phyloP scores from a whole-genome alignment of 2,797 vertebrate species.

The Hyperoplus immaculatus region DNA sequence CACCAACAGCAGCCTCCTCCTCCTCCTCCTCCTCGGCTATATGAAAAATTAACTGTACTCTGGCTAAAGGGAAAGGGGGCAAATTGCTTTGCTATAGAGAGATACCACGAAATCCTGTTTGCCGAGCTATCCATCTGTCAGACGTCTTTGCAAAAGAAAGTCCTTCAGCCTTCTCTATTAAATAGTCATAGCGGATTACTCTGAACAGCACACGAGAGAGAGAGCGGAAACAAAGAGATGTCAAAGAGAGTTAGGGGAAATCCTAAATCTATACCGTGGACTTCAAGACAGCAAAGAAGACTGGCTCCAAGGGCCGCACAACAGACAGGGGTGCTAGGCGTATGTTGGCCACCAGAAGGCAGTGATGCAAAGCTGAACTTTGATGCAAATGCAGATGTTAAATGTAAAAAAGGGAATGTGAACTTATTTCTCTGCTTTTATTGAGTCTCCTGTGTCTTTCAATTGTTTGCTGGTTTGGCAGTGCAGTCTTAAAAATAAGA shows the following conservation, averaged over 20 bases:
- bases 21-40: slow-evolving; percentile 22
- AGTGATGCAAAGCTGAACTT: slow-evolving; percentile 14
- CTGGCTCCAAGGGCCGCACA: slow-evolving; percentile 31
- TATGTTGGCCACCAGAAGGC: slow-evolving; percentile 78
- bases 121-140: slow-evolving; percentile 82
- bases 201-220: slow-evolving; percentile 52
- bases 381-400: not conserved
- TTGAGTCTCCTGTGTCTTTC: too few species aligned
- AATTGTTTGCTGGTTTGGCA: too few species aligned
- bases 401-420: too few species aligned
- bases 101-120: slow-evolving; percentile 83
- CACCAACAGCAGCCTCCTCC: slow-evolving; percentile 71
- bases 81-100: slow-evolving; percentile 84
- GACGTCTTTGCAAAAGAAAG: slow-evolving; percentile 78
- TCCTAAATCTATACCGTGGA: slow-evolving; percentile 70
- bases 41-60: slow-evolving; percentile 85
- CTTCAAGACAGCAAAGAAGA: slow-evolving; percentile 51
- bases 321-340: slow-evolving; percentile 30
- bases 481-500: too few species aligned
- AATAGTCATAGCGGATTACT: slow-evolving; percentile 62
- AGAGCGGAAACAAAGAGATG: slow-evolving; percentile 81
- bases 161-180: slow-evolving; percentile 78
- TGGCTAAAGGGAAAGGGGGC: slow-evolving; percentile 75
- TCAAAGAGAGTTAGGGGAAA: slow-evolving; percentile 81
- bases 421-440: too few species aligned